These are phyloP conservation scores for Clarias laeviceps DNA, from an alignment of 2,797 vertebrate genomes.

Conservation along the genomic window DNA sequence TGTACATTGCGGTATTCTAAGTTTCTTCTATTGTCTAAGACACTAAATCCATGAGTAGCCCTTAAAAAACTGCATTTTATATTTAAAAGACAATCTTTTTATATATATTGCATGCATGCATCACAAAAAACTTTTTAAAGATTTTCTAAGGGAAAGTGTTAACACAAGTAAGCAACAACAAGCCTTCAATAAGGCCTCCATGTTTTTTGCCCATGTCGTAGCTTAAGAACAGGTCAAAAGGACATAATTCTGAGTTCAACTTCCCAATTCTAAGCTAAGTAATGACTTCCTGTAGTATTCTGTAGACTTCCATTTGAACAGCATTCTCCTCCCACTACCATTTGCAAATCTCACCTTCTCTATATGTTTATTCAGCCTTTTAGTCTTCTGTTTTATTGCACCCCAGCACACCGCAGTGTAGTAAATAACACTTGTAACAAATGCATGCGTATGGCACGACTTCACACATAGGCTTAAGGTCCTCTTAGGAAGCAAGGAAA, in stretches of 20 bases:
- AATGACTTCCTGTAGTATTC: neutral
- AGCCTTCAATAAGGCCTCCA: too few relatives aligned
- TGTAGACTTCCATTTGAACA: neutral
- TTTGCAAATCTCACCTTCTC: slow-evolving; percentile 8
- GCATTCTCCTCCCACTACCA: neutral
- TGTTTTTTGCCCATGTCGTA: too few relatives aligned
- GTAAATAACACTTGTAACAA: neutral
- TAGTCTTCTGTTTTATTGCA: neutral
- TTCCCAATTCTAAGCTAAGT: neutral
- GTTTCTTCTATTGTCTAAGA: neutral
- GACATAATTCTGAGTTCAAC: neutral
- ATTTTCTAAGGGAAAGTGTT: neutral
- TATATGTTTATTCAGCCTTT: slow-evolving; percentile 8
- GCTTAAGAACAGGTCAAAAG: too few relatives aligned
- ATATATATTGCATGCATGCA: neutral
- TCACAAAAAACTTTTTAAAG: neutral
- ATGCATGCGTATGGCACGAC: neutral
- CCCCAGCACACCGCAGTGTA: neutral
- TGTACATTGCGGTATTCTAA: neutral
- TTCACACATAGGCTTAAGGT: neutral
- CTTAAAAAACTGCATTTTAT: neutral
- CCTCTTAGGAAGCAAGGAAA: neutral
- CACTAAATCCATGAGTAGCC: neutral
- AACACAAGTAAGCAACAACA: neutral
- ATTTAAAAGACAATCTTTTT: neutral